Base-by-base conservation (phyloP, 2,888 invertebrate species). In the Orchesellides sinensis region DNA sequence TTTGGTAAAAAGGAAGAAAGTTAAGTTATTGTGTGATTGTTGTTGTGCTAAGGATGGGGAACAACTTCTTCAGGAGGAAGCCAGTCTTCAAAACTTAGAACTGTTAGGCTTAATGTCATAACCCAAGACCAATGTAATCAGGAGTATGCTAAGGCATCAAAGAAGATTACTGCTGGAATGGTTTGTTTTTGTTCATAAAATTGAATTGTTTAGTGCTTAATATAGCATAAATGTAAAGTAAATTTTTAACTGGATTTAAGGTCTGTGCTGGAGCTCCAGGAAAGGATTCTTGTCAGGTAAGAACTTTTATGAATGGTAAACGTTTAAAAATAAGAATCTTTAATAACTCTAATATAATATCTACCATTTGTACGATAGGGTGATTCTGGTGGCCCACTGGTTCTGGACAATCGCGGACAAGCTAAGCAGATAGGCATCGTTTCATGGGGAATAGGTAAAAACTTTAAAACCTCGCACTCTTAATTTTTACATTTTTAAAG, bases 361-460 rank as follows among this genome's bases (percentile, higher is more conserved):
- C 52, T 17, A 21, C 8, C 5, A 52, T 21, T 21, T 6, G 47
- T 47, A 19, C 6, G 21, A 8, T 90, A 96, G 96, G 96, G 96
- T 63, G 96, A 96, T 90, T 96, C 96, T 87, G 96, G 96, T 61
- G 96, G 96, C 4, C 96, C 96, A 0, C 90, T 96, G 88, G 63
- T 69, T 1, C 5, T 70, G 8, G 83, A 74, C 25, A 14, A 52
- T 0, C 2, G 72, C 21, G 35, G 35, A 14, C 83, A 83, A 73
- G 83, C 69, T 12, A 83, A 79, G 14, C 83, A 79, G n/a, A 72
- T 80, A 35, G 84, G 84, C 27, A 79, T 84, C 17, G 84, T 84
- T 3, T 74, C 74, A 1, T 84, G 84, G 84, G 84, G 78, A 23
- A 78, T 78, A 19, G 82, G 70, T 29, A 54, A 29, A 32, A 19